Conservation (phyloP, 92 coral and sea anemone genomes). For the Plumapathes pennacea region DNA sequence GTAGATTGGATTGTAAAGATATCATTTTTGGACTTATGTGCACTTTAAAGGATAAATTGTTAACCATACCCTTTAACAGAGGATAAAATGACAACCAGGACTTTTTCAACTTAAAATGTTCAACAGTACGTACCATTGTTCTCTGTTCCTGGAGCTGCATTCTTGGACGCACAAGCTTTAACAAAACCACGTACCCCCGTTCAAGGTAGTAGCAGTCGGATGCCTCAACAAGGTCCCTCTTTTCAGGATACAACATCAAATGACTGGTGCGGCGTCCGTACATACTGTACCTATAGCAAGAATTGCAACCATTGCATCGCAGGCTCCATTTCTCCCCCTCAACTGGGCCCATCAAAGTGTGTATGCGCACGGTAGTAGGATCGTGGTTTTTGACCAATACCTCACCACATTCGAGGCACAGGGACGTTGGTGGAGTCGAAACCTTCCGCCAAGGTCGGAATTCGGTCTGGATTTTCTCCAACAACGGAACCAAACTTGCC, state of each 20-base stretch:
- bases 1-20: too few species aligned
- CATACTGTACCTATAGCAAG: constrained; percentile 3
- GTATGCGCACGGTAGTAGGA: constrained; percentile 1
- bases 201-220: constrained; percentile 18
- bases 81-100: too few species aligned
- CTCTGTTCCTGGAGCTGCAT: too few species aligned
- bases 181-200: too few species aligned
- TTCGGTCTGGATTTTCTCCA: background rate
- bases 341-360: constrained; percentile 6
- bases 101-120: too few species aligned
- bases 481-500: background rate
- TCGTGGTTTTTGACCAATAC: background rate
- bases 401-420: background rate
- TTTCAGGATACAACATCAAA: constrained; percentile 9
- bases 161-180: too few species aligned
- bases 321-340: constrained; percentile 19
- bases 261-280: constrained; percentile 4
- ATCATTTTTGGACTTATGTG: too few species aligned
- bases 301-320: constrained; percentile 20
- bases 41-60: too few species aligned
- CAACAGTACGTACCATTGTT: too few species aligned
- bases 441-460: background rate
- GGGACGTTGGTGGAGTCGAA: background rate
- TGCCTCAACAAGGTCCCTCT: constrained; percentile 7
- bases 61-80: too few species aligned